phyloP scores from a whole-genome alignment of 2,113 vertebrate genomes.

The Antechinus flavipes region DNA sequence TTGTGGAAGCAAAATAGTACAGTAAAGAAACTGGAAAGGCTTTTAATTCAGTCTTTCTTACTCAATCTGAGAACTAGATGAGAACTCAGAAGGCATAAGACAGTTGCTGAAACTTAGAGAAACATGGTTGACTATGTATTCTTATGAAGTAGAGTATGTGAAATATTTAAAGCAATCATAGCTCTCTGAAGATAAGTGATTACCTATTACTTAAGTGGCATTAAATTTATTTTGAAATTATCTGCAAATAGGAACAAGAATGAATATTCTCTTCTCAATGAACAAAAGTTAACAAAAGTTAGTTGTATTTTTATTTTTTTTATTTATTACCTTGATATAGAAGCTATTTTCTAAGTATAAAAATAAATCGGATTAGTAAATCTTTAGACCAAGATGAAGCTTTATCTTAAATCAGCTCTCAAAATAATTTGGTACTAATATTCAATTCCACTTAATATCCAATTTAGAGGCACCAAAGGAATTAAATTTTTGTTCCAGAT shows the following conservation, averaged over 20 bases:
- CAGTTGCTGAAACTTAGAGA: neutral
- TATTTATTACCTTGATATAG: neutral
- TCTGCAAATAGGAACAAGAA: neutral
- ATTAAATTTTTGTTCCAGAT: neutral
- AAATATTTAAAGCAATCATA: neutral
- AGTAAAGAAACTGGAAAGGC: no score
- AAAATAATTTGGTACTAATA: conserved; percentile 60
- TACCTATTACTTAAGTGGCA: neutral
- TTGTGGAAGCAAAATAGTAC: no score
- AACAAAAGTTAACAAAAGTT: no score
- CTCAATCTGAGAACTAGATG: fast-evolving
- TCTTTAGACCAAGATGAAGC: conserved; percentile 19
- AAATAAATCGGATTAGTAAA: neutral
- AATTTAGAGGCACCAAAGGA: conserved; percentile 48
- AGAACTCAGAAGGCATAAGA: neutral
- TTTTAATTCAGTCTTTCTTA: no score
- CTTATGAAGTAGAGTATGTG: fast-evolving
- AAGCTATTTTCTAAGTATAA: conserved; percentile 9
- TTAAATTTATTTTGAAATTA: neutral
- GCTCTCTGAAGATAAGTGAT: neutral
- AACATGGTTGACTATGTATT: neutral
- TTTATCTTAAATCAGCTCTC: neutral
- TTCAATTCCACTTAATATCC: neutral
- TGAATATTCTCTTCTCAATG: neutral
- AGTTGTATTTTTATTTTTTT: neutral